These are phyloP conservation scores for Oconnorella tubifera DNA, from an alignment of 2,888 invertebrate species.

Conservation along the genomic window DNA sequence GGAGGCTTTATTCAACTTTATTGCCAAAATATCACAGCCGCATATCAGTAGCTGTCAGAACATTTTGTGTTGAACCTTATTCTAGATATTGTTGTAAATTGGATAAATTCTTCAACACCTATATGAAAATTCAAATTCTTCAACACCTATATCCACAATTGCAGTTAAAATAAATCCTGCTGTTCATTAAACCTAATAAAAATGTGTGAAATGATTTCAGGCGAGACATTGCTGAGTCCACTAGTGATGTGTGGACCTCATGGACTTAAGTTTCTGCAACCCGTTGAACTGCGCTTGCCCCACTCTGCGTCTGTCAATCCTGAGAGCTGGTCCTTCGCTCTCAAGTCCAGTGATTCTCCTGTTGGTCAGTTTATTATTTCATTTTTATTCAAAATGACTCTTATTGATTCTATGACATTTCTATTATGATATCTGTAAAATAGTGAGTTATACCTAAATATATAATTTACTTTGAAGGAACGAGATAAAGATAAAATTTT, in stretches of 20 bases:
- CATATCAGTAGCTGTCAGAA: no score
- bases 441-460: neutral
- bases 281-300: conserved; percentile 86
- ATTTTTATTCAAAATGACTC: neutral
- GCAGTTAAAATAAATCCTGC: no score
- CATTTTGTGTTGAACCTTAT: no score
- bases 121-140: no score
- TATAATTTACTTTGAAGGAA: neutral
- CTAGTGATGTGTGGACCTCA: conserved; percentile 95
- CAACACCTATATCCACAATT: no score
- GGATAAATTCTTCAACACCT: no score
- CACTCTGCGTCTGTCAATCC: conserved; percentile 61
- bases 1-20: no score
- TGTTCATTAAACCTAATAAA: no score
- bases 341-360: conserved; percentile 55
- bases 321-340: conserved; percentile 60
- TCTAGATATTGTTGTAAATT: no score
- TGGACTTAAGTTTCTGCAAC: conserved; percentile 78
- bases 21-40: no score
- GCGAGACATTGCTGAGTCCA: conserved; percentile 90
- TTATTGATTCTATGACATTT: neutral
- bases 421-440: neutral
- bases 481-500: no score
- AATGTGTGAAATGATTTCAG: no score
- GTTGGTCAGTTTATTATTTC: conserved; percentile 39